A percentile compares a stretch with the other conserved stretches of the same genome.
Evolutionary conservation across 1,140 invertebrate genomes (phyloP).

Genomic region (Ylistrum balloti): DNA sequence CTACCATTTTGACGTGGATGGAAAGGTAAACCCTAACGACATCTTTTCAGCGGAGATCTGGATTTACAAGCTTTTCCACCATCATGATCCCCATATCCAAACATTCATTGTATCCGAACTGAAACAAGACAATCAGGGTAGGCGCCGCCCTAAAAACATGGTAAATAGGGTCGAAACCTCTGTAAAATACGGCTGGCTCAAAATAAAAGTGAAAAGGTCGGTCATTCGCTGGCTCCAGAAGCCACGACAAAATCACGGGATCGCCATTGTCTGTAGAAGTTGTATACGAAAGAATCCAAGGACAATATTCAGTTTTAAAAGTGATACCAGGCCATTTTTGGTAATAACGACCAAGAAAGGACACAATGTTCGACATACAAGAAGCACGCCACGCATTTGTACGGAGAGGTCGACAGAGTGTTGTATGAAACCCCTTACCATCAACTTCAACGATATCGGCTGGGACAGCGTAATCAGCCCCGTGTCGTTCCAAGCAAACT

Average conservation of each 20-base stretch:
- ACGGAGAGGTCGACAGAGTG: slow-evolving; percentile 58
- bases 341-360: slow-evolving; percentile 53
- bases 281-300: slow-evolving; percentile 82
- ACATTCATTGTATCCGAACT: slow-evolving; percentile 91
- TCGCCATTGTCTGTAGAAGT: slow-evolving; percentile 90
- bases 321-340: slow-evolving; percentile 56
- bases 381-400: slow-evolving; percentile 49
- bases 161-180: slow-evolving; percentile 89
- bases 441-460: slow-evolving; percentile 93
- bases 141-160: slow-evolving; percentile 58
- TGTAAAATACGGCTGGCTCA: slow-evolving; percentile 90
- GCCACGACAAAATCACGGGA: slow-evolving; percentile 86
- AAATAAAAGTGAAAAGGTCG: slow-evolving; percentile 89
- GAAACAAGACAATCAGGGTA: slow-evolving; percentile 47
- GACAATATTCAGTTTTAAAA: slow-evolving; percentile 64
- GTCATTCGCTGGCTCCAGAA: slow-evolving; percentile 89
- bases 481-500: slow-evolving; percentile 94
- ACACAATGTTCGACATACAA: slow-evolving; percentile 24
- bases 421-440: slow-evolving; percentile 95
- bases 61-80: slow-evolving; percentile 89
- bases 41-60: slow-evolving; percentile 87
- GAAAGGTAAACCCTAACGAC: slow-evolving; percentile 54
- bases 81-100: slow-evolving; percentile 86
- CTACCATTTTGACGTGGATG: slow-evolving; percentile 63
- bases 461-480: slow-evolving; percentile 98